Evolutionary conservation across 2,797 vertebrate genomes (phyloP), one percentile per base, ranked within the genome.

Genomic region (Myotis pilosus): DNA sequence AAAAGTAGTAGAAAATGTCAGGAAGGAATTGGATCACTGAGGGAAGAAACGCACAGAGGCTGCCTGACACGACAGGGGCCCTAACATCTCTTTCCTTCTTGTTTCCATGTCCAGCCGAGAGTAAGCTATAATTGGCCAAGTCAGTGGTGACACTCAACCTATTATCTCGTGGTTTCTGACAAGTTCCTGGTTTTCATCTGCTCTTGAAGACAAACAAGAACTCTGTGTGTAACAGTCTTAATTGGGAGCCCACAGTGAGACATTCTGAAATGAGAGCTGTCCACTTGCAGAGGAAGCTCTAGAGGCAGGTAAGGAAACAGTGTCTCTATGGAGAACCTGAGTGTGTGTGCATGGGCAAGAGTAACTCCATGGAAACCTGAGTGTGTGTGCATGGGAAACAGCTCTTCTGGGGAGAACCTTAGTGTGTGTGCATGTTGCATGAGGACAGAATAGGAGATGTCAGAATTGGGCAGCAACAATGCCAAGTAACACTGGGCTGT

Each of bases 141-240:
- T 78, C 33, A 5, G 66, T 60, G 28, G 23, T 30, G 47, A 91
- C 30, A 68, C 57, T 23, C 20, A 6, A 76, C 38, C 76, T 30
- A 47, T 55, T 66, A 80, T 85, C 94, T 94, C 2, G 57, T 62
- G 92, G 89, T 94, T 92, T 95, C 75, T 75, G 17, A 19, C 66
- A 88, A 95, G 95, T 96, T 97, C 96, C 96, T 94, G 80, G 89
- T 97, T 97, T 89, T 91, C 68, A 51, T 28, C 44, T 10, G 30
- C 17, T 71, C 84, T 84, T 60, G 15, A 88, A 92, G 66, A 89
- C 3, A 0, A 79, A 64, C 60, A 71, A 90, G 86, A 71, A 62
- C 68, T 44, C 22, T 8, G 64, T 2, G 28, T 44, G 1, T 6
- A 55, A n/a, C 47, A 23, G 55, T 19, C 74, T 33, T 49, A 23